Conservation (phyloP, 2,888 invertebrate species). For the Halocaridina rubra region DNA sequence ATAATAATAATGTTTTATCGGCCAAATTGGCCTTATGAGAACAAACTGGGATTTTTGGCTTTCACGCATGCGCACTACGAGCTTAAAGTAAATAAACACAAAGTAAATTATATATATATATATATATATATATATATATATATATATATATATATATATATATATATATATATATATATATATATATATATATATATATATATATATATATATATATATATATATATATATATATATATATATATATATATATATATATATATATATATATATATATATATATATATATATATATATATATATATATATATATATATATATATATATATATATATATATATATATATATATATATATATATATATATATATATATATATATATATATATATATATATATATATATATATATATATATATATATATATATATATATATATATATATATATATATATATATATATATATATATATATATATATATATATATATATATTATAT, state of each 20-base stretch:
- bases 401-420: conserved; percentile 4
- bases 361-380: not conserved
- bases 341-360: not conserved
- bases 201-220: conserved; percentile 20
- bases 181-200: conserved; percentile 9
- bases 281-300: conserved; percentile 39
- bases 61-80: too few species aligned
- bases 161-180: conserved; percentile 31
- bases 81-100: too few species aligned
- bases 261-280: conserved; percentile 29
- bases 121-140: not conserved
- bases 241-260: not conserved
- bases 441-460: not conserved
- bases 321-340: not conserved
- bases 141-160: conserved; percentile 32
- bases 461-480: not conserved
- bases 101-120: conserved; percentile 12
- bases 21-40: too few species aligned
- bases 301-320: conserved; percentile 45
- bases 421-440: not conserved
- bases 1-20: too few species aligned
- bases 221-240: conserved; percentile 21
- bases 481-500: not conserved
- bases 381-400: not conserved
- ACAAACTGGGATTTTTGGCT: too few species aligned